Percentiles rank a stretch among this genome's conserved stretches.
These are phyloP conservation scores for Ciona savignyi DNA, from an alignment of 23 tunicate genomes.

Conservation along the genomic window DNA sequence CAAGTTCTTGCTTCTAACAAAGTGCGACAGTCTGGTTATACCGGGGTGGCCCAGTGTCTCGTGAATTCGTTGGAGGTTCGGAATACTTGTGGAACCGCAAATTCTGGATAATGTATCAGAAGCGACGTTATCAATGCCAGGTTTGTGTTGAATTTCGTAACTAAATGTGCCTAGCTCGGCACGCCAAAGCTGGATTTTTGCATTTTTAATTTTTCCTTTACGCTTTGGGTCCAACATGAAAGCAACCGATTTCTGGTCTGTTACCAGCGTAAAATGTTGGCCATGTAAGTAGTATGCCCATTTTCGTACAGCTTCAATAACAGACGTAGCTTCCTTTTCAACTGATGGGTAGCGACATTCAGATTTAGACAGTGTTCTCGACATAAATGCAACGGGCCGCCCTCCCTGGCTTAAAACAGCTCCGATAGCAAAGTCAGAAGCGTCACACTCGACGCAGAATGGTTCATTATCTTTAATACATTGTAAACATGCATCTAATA, in stretches of 20 bases:
- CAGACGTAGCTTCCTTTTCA: conserved; percentile 16
- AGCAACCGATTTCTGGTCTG: no score
- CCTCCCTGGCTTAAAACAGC: conserved; percentile 10
- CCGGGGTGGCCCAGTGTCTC: no score
- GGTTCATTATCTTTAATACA: conserved; percentile 1
- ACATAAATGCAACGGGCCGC: no score
- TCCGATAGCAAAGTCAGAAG: no score
- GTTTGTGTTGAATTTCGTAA: neutral
- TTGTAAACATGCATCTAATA: neutral
- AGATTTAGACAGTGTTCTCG: conserved; percentile 5
- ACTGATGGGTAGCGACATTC: conserved; percentile 7
- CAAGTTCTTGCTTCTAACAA: conserved; percentile 6
- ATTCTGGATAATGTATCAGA: conserved; percentile 6
- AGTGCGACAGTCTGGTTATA: conserved; percentile 4
- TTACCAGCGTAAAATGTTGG: conserved; percentile 1
- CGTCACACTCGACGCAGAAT: conserved; percentile 8
- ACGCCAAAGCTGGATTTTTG: conserved; percentile 11
- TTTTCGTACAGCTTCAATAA: conserved; percentile 19
- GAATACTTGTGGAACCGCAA: no score
- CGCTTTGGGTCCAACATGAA: conserved; percentile 7
- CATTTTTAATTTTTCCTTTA: conserved; percentile 9
- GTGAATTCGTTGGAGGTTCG: no score
- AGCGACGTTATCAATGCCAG: conserved; percentile 14
- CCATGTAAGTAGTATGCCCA: conserved; percentile 1
- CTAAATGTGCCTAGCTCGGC: neutral